A percentile compares a stretch with the other conserved stretches of the same genome.
Conservation (phyloP, 1,140 invertebrate genomes). For the Heterodera schachtii region DNA sequence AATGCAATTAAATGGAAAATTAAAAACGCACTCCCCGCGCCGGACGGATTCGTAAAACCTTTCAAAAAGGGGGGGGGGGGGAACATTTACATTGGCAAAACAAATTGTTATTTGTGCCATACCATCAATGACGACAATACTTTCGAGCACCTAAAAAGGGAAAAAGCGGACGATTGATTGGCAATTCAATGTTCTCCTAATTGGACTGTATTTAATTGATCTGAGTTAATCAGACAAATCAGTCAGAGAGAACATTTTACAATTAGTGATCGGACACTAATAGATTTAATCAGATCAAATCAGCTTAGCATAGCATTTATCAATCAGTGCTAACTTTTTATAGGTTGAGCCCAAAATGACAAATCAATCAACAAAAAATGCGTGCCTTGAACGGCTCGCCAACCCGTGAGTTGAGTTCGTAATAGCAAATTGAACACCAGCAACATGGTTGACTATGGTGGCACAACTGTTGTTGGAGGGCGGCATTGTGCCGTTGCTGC, state of each 20-base stretch:
- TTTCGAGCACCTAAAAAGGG: conserved; percentile 65
- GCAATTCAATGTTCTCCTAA: no score
- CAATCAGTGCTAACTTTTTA: no score
- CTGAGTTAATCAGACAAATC: no score
- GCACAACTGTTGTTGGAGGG: neutral
- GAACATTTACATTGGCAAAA: neutral
- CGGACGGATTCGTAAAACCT: conserved; percentile 68
- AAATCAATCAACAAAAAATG: conserved; percentile 1
- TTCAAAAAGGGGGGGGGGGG: neutral
- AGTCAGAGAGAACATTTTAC: no score
- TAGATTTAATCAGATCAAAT: no score
- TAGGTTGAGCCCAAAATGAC: neutral
- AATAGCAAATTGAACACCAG: conserved; percentile 72
- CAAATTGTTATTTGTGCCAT: neutral
- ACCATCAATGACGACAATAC: conserved; percentile 68
- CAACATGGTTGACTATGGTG: conserved; percentile 67
- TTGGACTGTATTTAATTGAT: no score
- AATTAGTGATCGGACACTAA: no score
- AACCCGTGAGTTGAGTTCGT: conserved; percentile 72
- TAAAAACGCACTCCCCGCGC: conserved; percentile 65
- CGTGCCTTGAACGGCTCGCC: conserved; percentile 70
- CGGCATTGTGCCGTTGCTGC: neutral
- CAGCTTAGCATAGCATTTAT: no score
- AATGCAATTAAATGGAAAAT: neutral
- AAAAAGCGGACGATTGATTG: no score